Evolutionary conservation across 2,888 invertebrate species (phyloP), one percentile per base, ranked within the genome.

Genomic region (Biston stratarius): DNA sequence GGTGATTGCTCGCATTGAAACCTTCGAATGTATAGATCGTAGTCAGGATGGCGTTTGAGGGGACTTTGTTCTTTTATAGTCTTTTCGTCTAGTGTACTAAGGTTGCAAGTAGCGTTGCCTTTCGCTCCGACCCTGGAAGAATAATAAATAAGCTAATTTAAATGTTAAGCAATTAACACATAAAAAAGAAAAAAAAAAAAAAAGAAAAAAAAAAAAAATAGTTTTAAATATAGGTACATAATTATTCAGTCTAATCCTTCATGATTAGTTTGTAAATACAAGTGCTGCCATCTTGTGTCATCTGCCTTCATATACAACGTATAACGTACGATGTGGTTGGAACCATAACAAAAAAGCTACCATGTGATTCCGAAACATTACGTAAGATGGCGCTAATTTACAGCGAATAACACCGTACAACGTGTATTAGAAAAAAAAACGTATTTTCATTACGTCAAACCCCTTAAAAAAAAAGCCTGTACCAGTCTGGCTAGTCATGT

Each of bases 71-170:
- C 90, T 72, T 88, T 90, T 0, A 93, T 74, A 33, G 90, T 86
- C 53, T 88, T 89, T 61, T 92, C 92, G 7, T 82, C 81, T 5
- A 83, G 53, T 10, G 84, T 89, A 63, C 93, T 88, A 0, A 94
- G 82, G 61, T 93, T 84, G 64, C 94, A 94, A 0, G 93, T 92
- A 0, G 93, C 91, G 64, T 94, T 94, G 64, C 94, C 94, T 85
- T 93, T 93, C 1, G 94, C 94, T 0, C 94, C 94, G 5, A 94
- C 92, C 0, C 94, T 94, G 82, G 7, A 84, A 85, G 24, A 38
- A 38, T 70, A 34, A 10, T 33, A 14, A 7, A 52, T 58, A 24
- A 24, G 24, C 24, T 2, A 24, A 24, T 24, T 24, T 24, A n/a
- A n/a, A n/a, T n/a, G n/a, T n/a, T n/a, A n/a, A n/a, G n/a, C n/a